Evolutionary conservation across 1,140 invertebrate genomes (phyloP), one percentile per base, ranked within the genome.

Genomic region (Apis mellifera): DNA sequence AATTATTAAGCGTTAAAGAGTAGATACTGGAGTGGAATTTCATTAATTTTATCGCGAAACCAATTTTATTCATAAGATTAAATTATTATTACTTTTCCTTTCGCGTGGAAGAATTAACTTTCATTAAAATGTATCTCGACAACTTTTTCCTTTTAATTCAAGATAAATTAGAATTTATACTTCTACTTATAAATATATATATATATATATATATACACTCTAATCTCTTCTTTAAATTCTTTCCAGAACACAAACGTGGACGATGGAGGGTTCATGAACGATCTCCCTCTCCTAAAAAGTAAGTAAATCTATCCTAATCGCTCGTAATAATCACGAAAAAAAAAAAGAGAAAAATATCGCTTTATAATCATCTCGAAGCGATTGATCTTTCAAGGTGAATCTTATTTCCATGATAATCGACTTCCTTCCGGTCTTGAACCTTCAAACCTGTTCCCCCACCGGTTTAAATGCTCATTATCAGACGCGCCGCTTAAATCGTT

Each of bases 211-310:
- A 15, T 65, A 42, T 42, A 7, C 19, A 13, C 13, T 52, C 23
- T 42, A 60, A 68, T 26, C 77, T 68, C n/a, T 74, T 65, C 23
- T 23, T 82, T 86, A 74, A 81, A 64, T 70, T 19, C 19, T 74
- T 95, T 95, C 69, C 95, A 97, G 96, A 97, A 97, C 93, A 96
- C 97, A 85, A 97, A 96, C 84, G 96, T 98, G 91, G 97, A 98
- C 92, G 97, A 98, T 89, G 96, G 96, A 78, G 96, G 96, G 26
- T 98, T 98, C 93, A 98, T 98, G 95, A 97, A 97, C 84, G 97
- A 98, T 90, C 94, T 98, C 92, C 97, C 97, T 84, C 95, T 98
- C 85, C 95, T 98, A 88, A 98, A 98, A 96, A 97, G 97, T 98
- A 94, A 97, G 97, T 97, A 62, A 32, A 42, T 42, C 32, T 23